Evolutionary conservation across 2,113 vertebrate genomes (phyloP), one percentile per base, ranked within the genome.

Genomic region (Pygoscelis adeliae): DNA sequence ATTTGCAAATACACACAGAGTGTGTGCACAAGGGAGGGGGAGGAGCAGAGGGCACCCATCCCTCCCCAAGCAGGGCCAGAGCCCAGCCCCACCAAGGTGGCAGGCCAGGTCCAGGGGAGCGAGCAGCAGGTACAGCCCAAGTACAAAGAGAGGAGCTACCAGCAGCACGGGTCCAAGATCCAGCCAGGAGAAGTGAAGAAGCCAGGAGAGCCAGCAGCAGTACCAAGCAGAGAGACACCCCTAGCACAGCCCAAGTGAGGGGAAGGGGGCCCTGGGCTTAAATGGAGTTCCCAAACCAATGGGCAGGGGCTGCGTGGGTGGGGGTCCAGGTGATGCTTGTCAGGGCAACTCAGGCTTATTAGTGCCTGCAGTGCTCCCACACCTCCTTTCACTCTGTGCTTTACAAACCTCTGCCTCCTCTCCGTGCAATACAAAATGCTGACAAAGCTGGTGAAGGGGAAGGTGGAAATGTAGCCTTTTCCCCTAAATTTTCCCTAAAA

Each of bases 141-240:
- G 25, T 6, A 23, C 49, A 5, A 8, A 34, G 5, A 8, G 6
- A 55, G 3, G 4, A 62, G 10, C 14, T 58, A 62, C 36, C 25
- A 34, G 12, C 18, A 65, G 50, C 4, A 13, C 0, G 0, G 6
- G 32, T 29, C 25, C 13, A 11, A 38, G 8, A 10, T 40, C 6
- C 13, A 32, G 4, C 32, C 30, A 61, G 3, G 9, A 27, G 2
- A 1, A 11, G 4, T 1, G 1, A 21, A 32, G 10, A 10, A 18
- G 5, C n/a, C 29, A 58, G 34, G 5, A 58, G 6, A 65, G 1
- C 6, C 29, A 34, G 3, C 15, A 46, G 10, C 50, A 71, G 27
- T 1, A 2, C 30, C 0, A 0, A 67, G 5, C 11, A 40, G 10
- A 52, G 13, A 11, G 4, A 6, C 26, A 44, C 4, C 36, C 29